A percentile compares a stretch with the other conserved stretches of the same genome.
phyloP scores from a whole-genome alignment of 2,113 vertebrate species.

The Perccottus glenii region DNA sequence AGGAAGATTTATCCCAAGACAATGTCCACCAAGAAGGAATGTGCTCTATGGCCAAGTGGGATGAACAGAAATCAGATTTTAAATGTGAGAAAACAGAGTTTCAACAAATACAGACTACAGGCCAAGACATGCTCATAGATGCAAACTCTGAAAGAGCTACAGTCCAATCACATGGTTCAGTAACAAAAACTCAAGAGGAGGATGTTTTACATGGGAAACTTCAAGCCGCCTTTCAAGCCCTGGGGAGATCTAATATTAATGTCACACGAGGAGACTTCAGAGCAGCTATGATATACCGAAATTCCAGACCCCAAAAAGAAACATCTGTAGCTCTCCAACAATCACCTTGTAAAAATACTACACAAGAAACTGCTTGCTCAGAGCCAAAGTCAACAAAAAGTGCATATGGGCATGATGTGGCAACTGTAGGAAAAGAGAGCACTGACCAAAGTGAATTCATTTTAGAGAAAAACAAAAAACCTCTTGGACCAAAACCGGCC shows the following conservation, averaged over 20 bases:
- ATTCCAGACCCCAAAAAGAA: conserved; percentile 74
- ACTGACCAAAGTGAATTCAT: conserved; percentile 24
- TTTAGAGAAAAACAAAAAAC: conserved; percentile 55
- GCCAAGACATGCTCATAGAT: no score
- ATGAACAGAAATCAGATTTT: conserved; percentile 27
- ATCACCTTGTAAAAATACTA: conserved; percentile 45
- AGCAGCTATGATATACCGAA: conserved; percentile 87
- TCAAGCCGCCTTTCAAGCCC: conserved; percentile 83
- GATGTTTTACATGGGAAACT: conserved; percentile 83
- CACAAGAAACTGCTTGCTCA: conserved; percentile 36
- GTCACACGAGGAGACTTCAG: conserved; percentile 87
- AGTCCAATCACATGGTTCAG: not conserved
- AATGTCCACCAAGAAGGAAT: conserved; percentile 7
- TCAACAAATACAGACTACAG: conserved; percentile 69
- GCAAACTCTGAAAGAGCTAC: conserved; percentile 37
- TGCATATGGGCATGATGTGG: conserved; percentile 60
- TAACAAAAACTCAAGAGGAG: conserved; percentile 73
- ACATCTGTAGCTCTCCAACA: conserved; percentile 65
- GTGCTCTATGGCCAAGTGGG: not conserved
- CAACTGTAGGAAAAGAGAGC: conserved; percentile 31
- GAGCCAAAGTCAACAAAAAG: conserved; percentile 79
- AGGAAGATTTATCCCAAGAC: conserved; percentile 8
- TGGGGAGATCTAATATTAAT: conserved; percentile 88
- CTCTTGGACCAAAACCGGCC: conserved; percentile 64
- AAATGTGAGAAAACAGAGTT: conserved; percentile 61